These are phyloP conservation scores for Bugulina stolonifera DNA, from an alignment of 2,888 invertebrate species.

Conservation along the genomic window DNA sequence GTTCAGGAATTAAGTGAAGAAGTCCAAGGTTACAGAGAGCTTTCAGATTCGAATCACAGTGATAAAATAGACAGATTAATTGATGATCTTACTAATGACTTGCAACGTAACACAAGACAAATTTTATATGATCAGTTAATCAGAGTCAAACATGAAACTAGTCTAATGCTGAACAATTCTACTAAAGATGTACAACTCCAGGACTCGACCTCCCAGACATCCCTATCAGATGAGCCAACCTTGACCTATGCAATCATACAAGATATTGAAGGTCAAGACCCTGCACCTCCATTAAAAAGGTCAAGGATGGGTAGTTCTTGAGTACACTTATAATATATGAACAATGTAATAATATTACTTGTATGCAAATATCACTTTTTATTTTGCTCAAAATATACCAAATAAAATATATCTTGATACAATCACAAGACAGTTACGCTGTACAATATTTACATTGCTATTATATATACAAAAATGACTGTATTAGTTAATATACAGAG, in stretches of 20 bases:
- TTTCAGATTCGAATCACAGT: neutral
- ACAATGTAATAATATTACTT: too few species aligned
- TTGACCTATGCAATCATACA: too few species aligned
- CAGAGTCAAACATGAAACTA: conserved; percentile 11
- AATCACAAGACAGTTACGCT: too few species aligned
- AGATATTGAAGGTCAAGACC: too few species aligned
- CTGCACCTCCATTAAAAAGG: conserved; percentile 2
- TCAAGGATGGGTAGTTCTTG: neutral
- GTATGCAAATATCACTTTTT: too few species aligned
- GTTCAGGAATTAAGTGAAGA: conserved; percentile 10
- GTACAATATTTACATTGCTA: too few species aligned
- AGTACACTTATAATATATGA: neutral
- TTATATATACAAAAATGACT: too few species aligned
- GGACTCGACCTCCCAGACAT: neutral
- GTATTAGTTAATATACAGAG: too few species aligned
- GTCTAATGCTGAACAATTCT: neutral
- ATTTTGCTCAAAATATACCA: too few species aligned
- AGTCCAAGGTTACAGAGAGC: conserved; percentile 4
- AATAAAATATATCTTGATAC: too few species aligned
- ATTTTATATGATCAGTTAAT: conserved; percentile 23
- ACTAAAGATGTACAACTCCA: neutral
- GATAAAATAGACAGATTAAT: conserved; percentile 19
- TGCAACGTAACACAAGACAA: conserved; percentile 18
- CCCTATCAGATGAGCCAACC: neutral
- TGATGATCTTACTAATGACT: conserved; percentile 18